A percentile compares a stretch with the other conserved stretches of the same genome.
Evolutionary conservation across 2,113 vertebrate genomes (phyloP).

Genomic region (Spea multiplicata): DNA sequence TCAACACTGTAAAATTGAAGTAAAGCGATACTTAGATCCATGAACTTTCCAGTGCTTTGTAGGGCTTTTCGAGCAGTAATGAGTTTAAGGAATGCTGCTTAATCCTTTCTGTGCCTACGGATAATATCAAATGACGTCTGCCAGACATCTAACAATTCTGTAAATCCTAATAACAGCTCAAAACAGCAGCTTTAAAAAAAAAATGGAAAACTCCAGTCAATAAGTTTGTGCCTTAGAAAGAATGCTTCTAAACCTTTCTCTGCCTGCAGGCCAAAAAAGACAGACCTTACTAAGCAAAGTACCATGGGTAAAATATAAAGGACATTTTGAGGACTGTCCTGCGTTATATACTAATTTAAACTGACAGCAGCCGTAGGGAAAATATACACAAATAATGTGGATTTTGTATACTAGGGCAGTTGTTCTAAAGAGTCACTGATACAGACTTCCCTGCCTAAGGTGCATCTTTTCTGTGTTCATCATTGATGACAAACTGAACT

Average conservation of each 20-base stretch:
- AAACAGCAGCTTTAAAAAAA: slow-evolving; percentile 38
- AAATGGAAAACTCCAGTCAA: slow-evolving; percentile 36
- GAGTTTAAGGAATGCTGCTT: slow-evolving; percentile 48
- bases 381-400: slow-evolving; percentile 33
- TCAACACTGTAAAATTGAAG: slow-evolving; percentile 46
- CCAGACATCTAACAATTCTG: slow-evolving; percentile 46
- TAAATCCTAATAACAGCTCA: slow-evolving; percentile 47
- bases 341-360: slow-evolving; percentile 32
- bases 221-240: slow-evolving; percentile 41
- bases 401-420: slow-evolving; percentile 31
- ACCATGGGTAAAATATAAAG: slow-evolving; percentile 33
- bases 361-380: slow-evolving; percentile 29
- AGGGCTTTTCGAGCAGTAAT: slow-evolving; percentile 42
- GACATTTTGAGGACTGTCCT: slow-evolving; percentile 39
- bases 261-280: slow-evolving; percentile 36
- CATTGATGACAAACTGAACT: slow-evolving; percentile 15
- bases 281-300: slow-evolving; percentile 33
- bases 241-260: slow-evolving; percentile 36
- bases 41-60: slow-evolving; percentile 46
- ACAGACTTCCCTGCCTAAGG: not conserved
- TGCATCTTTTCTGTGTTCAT: slow-evolving; percentile 4
- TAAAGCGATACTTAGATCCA: slow-evolving; percentile 48
- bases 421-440: slow-evolving; percentile 8
- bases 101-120: slow-evolving; percentile 45
- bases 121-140: slow-evolving; percentile 48